Base-by-base conservation (phyloP, 1,140 invertebrate genomes). In the Musca domestica region DNA sequence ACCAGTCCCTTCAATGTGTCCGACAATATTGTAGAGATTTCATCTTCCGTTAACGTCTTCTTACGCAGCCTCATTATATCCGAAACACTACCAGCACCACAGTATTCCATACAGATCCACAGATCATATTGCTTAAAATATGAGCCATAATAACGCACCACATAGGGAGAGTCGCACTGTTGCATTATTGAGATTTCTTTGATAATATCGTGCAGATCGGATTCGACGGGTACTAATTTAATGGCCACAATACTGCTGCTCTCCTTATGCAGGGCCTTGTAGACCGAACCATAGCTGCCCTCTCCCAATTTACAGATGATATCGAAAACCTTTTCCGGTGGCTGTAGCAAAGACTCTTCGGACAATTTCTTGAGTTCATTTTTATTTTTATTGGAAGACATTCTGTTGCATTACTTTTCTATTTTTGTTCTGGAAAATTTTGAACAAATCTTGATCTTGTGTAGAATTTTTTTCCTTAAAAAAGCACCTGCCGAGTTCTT, bases 131-230 rank as follows among this genome's bases (percentile, higher is more conserved):
- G 98, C 84, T 99, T 99, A 84, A 99, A 99, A 84, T 99, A 99
- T 82, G 95, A 98, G 75, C 98, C 98, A 86, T 99, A 99, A 84
- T 99, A 99, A 85, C 98, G 98, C 71, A 99, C 97, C 67, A 99
- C 97, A 85, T 96, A 98, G 34, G 94, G 94, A 77, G 94, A 96
- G 86, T 99, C 96, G 85, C 98, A 99, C 85, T 99, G 97, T 85
- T 99, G 98, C 98, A 99, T 99, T 75, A 99, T 99, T 69, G 96
- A 98, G 75, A 99, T 99, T 87, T 99, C 98, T 85, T 99, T 99
- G 74, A 99, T 99, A 74, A 99, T 99, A 87, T 99, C 98, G 85
- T 99, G 96, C 67, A 99, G 87, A 85, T 99, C 98, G 12, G 96
- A 98, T 83, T 99, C 97, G 17, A 99, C 96, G 48, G 97, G 97